A percentile compares a stretch with the other conserved stretches of the same genome.
These are phyloP conservation scores for Scrobipalpa costella DNA, from an alignment of 2,888 invertebrate genomes.

Conservation along the genomic window DNA sequence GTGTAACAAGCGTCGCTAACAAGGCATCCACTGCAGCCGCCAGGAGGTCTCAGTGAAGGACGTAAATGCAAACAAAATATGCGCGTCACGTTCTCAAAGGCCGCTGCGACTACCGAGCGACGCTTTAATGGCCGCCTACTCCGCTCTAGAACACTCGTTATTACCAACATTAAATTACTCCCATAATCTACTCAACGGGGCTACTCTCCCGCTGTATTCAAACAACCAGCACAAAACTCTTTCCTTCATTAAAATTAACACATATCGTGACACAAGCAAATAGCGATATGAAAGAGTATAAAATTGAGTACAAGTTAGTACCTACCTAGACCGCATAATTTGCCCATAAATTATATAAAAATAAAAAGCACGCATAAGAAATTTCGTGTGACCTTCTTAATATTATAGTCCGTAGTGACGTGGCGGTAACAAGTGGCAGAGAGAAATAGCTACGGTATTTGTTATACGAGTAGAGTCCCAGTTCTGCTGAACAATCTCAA, in stretches of 20 bases:
- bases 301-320: constrained; percentile 31
- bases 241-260: constrained; percentile 4
- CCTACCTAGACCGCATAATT: constrained; percentile 30
- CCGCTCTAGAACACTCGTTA: constrained; percentile 35
- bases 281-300: constrained; percentile 35
- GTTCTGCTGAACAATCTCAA: neutral
- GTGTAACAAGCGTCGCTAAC: constrained; percentile 1
- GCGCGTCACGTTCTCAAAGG: constrained; percentile 51
- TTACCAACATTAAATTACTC: constrained; percentile 34
- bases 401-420: neutral
- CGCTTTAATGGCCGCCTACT: constrained; percentile 45
- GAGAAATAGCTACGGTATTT: neutral
- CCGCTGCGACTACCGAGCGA: constrained; percentile 41
- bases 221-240: neutral
- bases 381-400: constrained; percentile 36
- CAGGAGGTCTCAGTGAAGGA: neutral
- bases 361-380: constrained; percentile 35
- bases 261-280: constrained; percentile 34
- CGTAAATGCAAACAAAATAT: constrained; percentile 38
- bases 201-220: too few relatives aligned
- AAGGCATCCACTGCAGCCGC: constrained; percentile 31
- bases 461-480: neutral
- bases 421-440: neutral
- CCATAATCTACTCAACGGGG: neutral
- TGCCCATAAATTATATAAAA: constrained; percentile 35